Base-by-base conservation (phyloP, 2,797 vertebrate species). In the Lepidocolaptes lacrymiger region DNA sequence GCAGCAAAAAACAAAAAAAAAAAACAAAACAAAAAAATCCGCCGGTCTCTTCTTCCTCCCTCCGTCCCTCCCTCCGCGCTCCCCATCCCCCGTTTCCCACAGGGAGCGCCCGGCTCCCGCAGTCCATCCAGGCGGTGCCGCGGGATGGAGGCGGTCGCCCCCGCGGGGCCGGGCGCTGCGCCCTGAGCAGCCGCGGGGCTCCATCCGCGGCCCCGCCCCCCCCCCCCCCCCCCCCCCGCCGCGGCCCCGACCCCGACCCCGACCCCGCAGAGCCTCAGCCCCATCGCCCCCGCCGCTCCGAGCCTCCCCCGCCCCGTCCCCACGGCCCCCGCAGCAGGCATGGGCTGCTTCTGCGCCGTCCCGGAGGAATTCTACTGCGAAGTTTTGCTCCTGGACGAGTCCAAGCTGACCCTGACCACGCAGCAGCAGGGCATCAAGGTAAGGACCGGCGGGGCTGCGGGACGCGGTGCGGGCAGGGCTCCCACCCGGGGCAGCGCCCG, bases 321-420 rank as follows among this genome's bases (percentile, higher is more conserved):
- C 67, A 37, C 41, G 55, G 52, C 55, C 77, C 13, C 59, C 77
- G 77, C 89, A 69, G 95, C 87, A 95, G 97, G 83, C 94, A 99
- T 99, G 98, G 98, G 98, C 91, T 99, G 98, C 68, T 99, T 99
- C 97, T 99, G 98, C 95, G 98, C 98, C 2, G 98, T 97, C 48
- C 98, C 98, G 59, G 98, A 99, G 95, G 98, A 99, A 97, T 99
- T 99, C 85, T 99, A 99, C 96, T 99, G 98, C 96, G 98, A 99
- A 97, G 98, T 99, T 97, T 94, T 99, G 96, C 98, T 99, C 51
- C 97, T 99, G 97, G 98, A 99, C 56, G 98, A 99, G 92, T 98
- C 98, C 80, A 99, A 99, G 97, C 97, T 99, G 92, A 98, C 98
- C 24, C 96, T 99, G 69, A 99, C 98, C 75, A 98, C 97, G 39